A percentile compares a stretch with the other conserved stretches of the same genome.
These are phyloP conservation scores for Sciaenops ocellatus DNA, from an alignment of 2,797 vertebrate species.

Conservation along the genomic window DNA sequence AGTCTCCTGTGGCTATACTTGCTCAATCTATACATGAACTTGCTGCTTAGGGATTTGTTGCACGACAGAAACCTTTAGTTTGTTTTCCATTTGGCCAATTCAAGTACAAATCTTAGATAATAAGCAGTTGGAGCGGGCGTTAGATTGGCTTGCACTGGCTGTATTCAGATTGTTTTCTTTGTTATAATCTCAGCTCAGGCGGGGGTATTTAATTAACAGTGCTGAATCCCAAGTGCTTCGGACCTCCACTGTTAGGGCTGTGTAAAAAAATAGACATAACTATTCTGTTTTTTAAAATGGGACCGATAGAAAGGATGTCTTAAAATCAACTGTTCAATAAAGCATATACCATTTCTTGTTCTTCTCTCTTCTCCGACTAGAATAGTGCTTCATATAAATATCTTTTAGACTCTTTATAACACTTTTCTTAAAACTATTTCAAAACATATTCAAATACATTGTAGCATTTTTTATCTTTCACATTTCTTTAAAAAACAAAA, in stretches of 20 bases:
- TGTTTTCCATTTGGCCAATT: slow-evolving; percentile 33
- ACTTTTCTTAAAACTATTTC: slow-evolving; percentile 84
- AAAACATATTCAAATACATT: slow-evolving; percentile 84
- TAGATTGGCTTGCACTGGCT: slow-evolving; percentile 39
- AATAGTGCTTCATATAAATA: slow-evolving; percentile 85
- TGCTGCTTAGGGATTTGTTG: slow-evolving; percentile 33
- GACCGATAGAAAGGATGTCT: slow-evolving; percentile 78
- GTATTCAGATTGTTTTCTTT: slow-evolving; percentile 51
- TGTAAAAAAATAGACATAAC: slow-evolving; percentile 87
- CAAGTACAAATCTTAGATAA: slow-evolving; percentile 35
- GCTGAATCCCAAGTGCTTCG: slow-evolving; percentile 55
- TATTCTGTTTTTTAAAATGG: slow-evolving; percentile 83
- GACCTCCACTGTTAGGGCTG: slow-evolving; percentile 67
- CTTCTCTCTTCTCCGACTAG: slow-evolving; percentile 40
- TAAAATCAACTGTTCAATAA: slow-evolving; percentile 77
- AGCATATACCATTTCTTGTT: slow-evolving; percentile 75
- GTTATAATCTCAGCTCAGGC: slow-evolving; percentile 57
- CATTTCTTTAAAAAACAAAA: slow-evolving; percentile 78
- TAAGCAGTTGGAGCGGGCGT: slow-evolving; percentile 33
- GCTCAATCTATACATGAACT: slow-evolving; percentile 14
- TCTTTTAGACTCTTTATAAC: slow-evolving; percentile 80
- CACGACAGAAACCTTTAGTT: slow-evolving; percentile 24
- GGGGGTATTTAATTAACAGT: slow-evolving; percentile 70
- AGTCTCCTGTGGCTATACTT: slow-evolving; percentile 21
- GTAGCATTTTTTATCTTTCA: slow-evolving; percentile 73